Evolutionary conservation across 1,140 invertebrate species (phyloP).

Genomic region (Cryptotermes secundus): DNA sequence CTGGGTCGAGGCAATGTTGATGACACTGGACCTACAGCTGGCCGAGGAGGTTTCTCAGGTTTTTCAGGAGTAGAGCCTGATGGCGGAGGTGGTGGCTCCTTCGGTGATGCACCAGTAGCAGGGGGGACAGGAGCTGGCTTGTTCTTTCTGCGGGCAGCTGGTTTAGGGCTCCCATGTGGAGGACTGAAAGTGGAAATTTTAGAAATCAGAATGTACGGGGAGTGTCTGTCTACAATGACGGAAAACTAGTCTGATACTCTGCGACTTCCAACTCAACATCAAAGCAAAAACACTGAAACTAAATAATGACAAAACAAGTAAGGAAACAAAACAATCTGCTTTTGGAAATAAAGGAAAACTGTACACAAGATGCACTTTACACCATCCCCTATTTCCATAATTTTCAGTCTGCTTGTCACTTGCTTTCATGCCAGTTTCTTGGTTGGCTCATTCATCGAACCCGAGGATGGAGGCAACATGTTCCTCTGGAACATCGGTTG

Average conservation of each 20-base stretch:
- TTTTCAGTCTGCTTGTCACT: too few relatives aligned
- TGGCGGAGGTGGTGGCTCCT: neutral
- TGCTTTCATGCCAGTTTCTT: too few relatives aligned
- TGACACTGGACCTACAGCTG: conserved; percentile 25
- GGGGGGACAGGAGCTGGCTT: conserved; percentile 44
- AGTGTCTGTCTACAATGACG: neutral
- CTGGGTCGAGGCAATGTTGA: conserved; percentile 29
- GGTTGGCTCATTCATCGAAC: too few relatives aligned
- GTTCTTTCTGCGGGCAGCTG: conserved; percentile 55
- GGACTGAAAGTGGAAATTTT: conserved; percentile 51
- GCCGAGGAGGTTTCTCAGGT: conserved; percentile 32
- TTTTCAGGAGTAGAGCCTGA: neutral
- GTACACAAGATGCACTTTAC: too few relatives aligned
- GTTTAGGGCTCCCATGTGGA: conserved; percentile 69
- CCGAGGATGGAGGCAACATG: too few relatives aligned
- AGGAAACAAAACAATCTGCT: too few relatives aligned
- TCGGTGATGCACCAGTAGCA: conserved; percentile 17
- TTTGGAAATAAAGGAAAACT: too few relatives aligned
- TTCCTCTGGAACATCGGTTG: too few relatives aligned
- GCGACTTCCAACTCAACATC: neutral
- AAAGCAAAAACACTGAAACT: conserved; percentile 9
- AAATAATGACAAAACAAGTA: too few relatives aligned
- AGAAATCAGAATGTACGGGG: neutral
- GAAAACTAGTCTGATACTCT: neutral
- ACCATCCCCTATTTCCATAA: too few relatives aligned